Conservation (phyloP, 2,888 invertebrate species). For the Tholera decimalis region DNA sequence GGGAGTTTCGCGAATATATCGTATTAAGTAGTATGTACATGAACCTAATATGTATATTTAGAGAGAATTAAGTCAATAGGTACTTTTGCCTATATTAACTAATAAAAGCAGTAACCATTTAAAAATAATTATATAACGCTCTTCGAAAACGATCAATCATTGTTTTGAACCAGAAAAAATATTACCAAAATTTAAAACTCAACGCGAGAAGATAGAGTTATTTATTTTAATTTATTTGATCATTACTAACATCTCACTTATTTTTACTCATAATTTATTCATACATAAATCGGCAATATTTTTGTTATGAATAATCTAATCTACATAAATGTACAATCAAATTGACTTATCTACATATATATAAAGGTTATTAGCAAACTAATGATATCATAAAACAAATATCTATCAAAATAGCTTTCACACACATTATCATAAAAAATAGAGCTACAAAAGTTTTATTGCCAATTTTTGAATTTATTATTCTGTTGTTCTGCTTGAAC, state of each 20-base stretch:
- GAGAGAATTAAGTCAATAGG: too few species aligned
- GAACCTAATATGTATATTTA: too few species aligned
- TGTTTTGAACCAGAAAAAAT: slow-evolving; percentile 34
- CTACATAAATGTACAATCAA: slow-evolving; percentile 15
- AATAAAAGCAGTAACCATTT: not conserved
- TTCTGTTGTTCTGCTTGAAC: slow-evolving; percentile 20
- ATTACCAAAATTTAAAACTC: slow-evolving; percentile 28
- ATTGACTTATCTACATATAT: not conserved
- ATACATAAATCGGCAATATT: not conserved
- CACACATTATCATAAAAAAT: not conserved
- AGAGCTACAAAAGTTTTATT: not conserved
- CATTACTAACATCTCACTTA: slow-evolving; percentile 37
- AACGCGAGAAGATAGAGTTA: slow-evolving; percentile 20
- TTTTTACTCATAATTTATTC: slow-evolving; percentile 25
- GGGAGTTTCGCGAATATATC: not conserved
- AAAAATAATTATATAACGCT: slow-evolving; percentile 1
- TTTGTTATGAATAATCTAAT: slow-evolving; percentile 9
- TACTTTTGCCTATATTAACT: not conserved
- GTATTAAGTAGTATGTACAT: not conserved
- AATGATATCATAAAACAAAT: slow-evolving; percentile 9
- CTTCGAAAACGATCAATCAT: slow-evolving; percentile 46
- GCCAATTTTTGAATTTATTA: not conserved
- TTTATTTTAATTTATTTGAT: slow-evolving; percentile 46
- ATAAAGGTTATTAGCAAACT: slow-evolving; percentile 6
- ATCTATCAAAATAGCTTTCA: not conserved